Evolutionary conservation across 2,797 vertebrate genomes (phyloP).

Genomic region (Poliocrania exsul): DNA sequence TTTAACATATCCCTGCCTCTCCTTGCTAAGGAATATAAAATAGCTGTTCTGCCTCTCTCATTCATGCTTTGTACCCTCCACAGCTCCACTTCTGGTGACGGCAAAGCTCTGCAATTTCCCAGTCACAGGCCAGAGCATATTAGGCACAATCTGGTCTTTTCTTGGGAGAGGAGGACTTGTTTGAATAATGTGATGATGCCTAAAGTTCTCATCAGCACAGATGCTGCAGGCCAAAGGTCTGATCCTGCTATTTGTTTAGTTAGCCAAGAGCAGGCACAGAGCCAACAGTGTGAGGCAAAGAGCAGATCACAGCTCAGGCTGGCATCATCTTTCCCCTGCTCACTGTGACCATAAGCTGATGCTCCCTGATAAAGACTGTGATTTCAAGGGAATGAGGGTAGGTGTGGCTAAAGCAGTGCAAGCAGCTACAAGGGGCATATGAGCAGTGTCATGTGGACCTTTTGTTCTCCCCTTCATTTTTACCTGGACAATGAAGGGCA

Average conservation of each 20-base stretch:
- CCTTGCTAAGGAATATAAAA: background rate
- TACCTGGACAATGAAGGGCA: background rate
- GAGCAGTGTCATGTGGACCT: background rate
- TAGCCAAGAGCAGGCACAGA: background rate
- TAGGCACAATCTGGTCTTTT: background rate
- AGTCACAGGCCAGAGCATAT: background rate
- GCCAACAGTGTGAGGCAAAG: background rate
- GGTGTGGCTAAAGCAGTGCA: background rate
- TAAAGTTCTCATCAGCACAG: constrained; percentile 4
- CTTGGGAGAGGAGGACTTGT: background rate
- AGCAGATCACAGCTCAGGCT: background rate
- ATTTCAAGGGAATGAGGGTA: background rate
- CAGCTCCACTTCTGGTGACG: background rate
- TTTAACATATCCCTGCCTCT: background rate
- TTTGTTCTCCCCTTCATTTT: background rate
- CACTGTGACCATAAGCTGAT: background rate
- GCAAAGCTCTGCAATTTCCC: background rate
- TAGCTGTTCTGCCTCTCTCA: background rate
- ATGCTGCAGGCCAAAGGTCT: constrained; percentile 3
- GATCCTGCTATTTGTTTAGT: background rate
- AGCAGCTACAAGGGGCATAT: background rate
- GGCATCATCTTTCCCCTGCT: background rate
- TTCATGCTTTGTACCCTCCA: background rate
- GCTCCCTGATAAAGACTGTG: background rate
- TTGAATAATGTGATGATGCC: background rate